Evolutionary conservation across 1,140 invertebrate genomes (phyloP).

Genomic region (Dendrolimus punctatus): DNA sequence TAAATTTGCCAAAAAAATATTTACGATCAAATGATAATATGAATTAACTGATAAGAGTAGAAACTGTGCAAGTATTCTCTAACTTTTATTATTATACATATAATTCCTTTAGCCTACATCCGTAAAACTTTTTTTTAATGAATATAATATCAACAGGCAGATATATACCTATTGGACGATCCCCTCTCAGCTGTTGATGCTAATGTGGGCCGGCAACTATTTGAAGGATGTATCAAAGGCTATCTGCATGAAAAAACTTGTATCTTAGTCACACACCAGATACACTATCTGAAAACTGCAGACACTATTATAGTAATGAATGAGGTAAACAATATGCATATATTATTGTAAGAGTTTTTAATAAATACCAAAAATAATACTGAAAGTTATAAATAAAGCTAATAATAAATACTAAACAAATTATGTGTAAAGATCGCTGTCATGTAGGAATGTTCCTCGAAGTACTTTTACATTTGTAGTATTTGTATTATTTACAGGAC

Average conservation of each 20-base stretch:
- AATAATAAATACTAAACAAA: too few species aligned
- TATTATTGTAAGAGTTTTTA: too few species aligned
- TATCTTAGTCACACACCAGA: conserved; percentile 87
- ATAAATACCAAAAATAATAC: too few species aligned
- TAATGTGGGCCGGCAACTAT: conserved; percentile 84
- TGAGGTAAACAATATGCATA: conserved; percentile 66
- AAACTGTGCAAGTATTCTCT: background rate
- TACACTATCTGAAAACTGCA: conserved; percentile 83
- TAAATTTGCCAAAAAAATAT: too few species aligned
- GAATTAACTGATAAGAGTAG: background rate
- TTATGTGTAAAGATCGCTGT: too few species aligned
- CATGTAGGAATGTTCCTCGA: too few species aligned
- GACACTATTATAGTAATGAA: conserved; percentile 83
- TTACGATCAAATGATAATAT: too few species aligned
- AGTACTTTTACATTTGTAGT: too few species aligned
- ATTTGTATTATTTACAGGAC: too few species aligned
- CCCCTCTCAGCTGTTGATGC: conserved; percentile 85
- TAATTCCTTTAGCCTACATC: too few species aligned
- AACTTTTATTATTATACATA: background rate
- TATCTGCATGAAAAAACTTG: conserved; percentile 80
- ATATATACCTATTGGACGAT: conserved; percentile 79
- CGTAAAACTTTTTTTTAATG: too few species aligned
- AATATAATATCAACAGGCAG: conserved; percentile 35
- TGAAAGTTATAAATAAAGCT: too few species aligned
- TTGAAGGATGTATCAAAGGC: conserved; percentile 79